phyloP scores from a whole-genome alignment of 2,113 vertebrate genomes.

The Eurypyga helias region DNA sequence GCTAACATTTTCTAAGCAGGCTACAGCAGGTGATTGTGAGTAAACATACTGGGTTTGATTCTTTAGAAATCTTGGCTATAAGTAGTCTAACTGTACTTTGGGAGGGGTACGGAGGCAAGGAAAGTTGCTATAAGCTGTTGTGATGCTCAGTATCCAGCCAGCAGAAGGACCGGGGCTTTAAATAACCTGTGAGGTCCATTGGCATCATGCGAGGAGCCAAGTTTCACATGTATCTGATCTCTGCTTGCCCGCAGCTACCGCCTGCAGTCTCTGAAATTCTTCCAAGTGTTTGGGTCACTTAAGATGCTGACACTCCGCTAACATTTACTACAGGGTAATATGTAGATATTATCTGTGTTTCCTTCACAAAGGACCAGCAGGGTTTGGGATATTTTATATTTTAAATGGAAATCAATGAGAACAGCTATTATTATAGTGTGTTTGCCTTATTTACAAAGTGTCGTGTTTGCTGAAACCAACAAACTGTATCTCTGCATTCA shows the following conservation, averaged over 20 bases:
- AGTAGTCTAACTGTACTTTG: background rate
- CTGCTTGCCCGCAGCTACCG: background rate
- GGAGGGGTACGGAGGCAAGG: background rate
- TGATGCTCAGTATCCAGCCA: background rate
- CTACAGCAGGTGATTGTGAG: background rate
- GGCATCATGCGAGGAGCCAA: background rate
- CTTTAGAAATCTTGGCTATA: background rate
- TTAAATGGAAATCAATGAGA: slow-evolving; percentile 17
- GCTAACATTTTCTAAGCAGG: background rate
- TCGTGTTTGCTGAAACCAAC: background rate
- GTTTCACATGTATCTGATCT: background rate
- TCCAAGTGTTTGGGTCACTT: background rate
- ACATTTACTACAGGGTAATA: background rate
- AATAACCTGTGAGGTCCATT: background rate
- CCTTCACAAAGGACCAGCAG: background rate
- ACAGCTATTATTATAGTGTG: background rate
- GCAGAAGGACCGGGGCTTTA: background rate
- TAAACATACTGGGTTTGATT: background rate
- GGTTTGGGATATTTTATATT: background rate
- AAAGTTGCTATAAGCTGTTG: background rate
- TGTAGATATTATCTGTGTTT: background rate
- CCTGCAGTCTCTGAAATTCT: background rate
- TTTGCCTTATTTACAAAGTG: background rate
- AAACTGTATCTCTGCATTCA: background rate
- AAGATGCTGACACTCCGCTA: background rate